Conservation (phyloP, 1,140 invertebrate species). For the Drosophila athabasca region DNA sequence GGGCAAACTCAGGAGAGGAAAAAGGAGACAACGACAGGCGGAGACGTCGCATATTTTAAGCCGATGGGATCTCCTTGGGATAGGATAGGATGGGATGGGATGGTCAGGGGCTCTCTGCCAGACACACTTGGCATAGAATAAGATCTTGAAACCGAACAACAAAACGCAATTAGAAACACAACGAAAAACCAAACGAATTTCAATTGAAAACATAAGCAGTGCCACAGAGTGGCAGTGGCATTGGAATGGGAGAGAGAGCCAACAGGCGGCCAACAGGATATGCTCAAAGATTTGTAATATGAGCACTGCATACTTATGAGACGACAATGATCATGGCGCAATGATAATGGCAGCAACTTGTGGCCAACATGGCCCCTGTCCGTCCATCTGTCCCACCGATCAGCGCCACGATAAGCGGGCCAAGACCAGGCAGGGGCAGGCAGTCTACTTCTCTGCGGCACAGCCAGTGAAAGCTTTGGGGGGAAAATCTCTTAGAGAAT, state of each 20-base stretch:
- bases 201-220: constrained; percentile 48
- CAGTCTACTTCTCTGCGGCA: neutral
- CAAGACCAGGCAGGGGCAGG: constrained; percentile 1
- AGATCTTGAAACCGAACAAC: constrained; percentile 28
- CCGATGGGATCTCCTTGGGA: constrained; percentile 44
- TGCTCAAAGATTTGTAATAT: constrained; percentile 67
- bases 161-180: constrained; percentile 68
- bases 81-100: constrained; percentile 1
- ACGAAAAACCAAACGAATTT: constrained; percentile 45
- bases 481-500: constrained; percentile 36
- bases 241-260: neutral
- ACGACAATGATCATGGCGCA: constrained; percentile 41
- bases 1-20: constrained; percentile 48
- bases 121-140: constrained; percentile 37
- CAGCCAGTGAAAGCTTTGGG: constrained; percentile 30
- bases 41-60: constrained; percentile 68
- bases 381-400: constrained; percentile 21
- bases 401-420: constrained; percentile 35
- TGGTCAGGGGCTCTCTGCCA: constrained; percentile 25
- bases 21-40: constrained; percentile 33
- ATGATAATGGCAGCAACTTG: constrained; percentile 43
- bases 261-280: constrained; percentile 52
- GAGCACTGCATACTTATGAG: constrained; percentile 69
- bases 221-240: neutral
- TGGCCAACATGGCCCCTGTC: no score